Base-by-base conservation (phyloP, 1,140 invertebrate species). In the Heliconius hermathena region DNA sequence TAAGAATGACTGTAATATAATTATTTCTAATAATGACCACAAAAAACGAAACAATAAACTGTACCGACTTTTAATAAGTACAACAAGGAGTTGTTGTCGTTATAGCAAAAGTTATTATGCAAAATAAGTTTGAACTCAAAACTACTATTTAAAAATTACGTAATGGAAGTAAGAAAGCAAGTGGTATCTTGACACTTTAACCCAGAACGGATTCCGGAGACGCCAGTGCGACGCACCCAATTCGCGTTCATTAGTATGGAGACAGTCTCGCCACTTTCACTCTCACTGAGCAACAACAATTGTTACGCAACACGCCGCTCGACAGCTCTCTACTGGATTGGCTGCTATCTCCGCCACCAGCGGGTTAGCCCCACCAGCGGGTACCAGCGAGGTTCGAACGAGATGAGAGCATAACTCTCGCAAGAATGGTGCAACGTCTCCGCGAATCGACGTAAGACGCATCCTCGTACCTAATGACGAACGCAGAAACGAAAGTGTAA, bases 401-500 rank as follows among this genome's bases (percentile, higher is more conserved):
- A 84, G 75, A 80, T 80, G 77, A 85, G 78, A 86, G 78, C 77
- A 86, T 80, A 82, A 84, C 80, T 87, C 81, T 89, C 74, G 85
- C 82, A 85, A 89, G 77, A 84, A 85, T 88, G 88, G 78, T 87
- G 88, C 80, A 90, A 90, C 87, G 52, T 70, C 71, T 71, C 66
- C 54, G 74, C 79, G 83, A 83, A 76, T 82, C 81, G 74, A 86
- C 87, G 87, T 85, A 87, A 90, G 87, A 88, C 83, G 84, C 89
- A 93, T 92, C 93, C 88, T 91, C 88, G 88, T 81, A 83, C 82
- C 87, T 91, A 93, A 91, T 90, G 86, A 90, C 85, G 87, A 86
- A 85, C 86, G 89, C 85, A 94, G 85, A 93, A 94, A 93, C 88
- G 93, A 94, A 94, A 94, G 93, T 94, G 88, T 88, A 89, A 87